Percentiles rank a stretch among this genome's conserved stretches.
phyloP scores from a whole-genome alignment of 2,113 vertebrate species.

The Mastomys natalensis region DNA sequence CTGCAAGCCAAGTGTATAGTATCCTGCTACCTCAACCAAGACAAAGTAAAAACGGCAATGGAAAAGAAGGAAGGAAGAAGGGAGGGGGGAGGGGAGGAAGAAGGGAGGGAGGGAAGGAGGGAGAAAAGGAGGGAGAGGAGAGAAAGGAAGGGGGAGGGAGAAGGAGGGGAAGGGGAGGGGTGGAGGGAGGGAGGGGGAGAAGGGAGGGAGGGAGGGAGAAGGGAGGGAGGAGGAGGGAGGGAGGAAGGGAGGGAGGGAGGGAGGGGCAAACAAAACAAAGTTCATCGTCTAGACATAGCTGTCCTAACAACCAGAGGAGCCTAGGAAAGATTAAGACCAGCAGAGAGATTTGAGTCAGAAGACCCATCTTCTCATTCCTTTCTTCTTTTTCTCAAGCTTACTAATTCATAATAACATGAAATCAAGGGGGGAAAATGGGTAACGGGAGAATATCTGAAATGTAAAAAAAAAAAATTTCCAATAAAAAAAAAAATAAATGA shows the following conservation, averaged over 20 bases:
- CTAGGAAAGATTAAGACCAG: not conserved
- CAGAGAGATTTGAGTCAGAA: not conserved
- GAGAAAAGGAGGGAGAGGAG: rapidly evolving
- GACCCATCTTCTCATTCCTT: no score
- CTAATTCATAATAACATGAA: not conserved
- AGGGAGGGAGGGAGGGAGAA: not conserved
- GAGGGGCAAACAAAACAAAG: not conserved
- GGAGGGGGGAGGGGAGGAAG: not conserved
- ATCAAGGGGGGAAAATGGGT: no score
- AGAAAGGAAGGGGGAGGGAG: rapidly evolving
- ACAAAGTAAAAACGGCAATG: not conserved
- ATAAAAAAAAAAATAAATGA: no score
- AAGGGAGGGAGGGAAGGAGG: rapidly evolving
- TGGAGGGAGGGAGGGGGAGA: no score
- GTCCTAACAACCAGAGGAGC: not conserved
- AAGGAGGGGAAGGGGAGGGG: rapidly evolving
- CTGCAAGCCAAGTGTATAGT: not conserved
- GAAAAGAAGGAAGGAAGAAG: not conserved
- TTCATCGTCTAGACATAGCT: not conserved
- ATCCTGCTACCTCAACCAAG: not conserved
- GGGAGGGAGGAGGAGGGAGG: no score
- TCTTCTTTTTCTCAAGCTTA: not conserved
- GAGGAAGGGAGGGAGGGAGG: no score
- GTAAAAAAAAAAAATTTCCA: no score
- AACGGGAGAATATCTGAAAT: no score